These are phyloP conservation scores for Drosophila subobscura DNA, from an alignment of 1,140 invertebrate genomes.

Conservation along the genomic window DNA sequence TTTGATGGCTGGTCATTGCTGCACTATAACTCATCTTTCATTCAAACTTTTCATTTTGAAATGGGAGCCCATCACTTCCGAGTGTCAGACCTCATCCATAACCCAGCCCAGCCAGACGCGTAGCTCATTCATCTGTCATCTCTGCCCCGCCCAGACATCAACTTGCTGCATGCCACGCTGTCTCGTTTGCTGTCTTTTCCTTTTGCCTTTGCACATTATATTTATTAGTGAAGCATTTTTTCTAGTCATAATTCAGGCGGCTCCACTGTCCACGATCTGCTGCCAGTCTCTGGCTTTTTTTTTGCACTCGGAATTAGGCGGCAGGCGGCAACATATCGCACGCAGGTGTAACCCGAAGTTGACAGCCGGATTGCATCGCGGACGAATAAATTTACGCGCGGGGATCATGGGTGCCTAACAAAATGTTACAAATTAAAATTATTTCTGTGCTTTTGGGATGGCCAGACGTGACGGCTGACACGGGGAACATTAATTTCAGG, in stretches of 20 bases:
- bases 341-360: slow-evolving; percentile 53
- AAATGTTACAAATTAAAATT: slow-evolving; percentile 60
- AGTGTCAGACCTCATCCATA: slow-evolving; percentile 5
- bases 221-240: slow-evolving; percentile 58
- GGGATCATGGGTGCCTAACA: slow-evolving; percentile 16
- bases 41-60: background rate
- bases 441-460: slow-evolving; percentile 16
- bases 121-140: slow-evolving; percentile 22
- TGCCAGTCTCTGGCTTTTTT: slow-evolving; percentile 5
- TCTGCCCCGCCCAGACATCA: slow-evolving; percentile 11
- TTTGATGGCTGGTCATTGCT: no score
- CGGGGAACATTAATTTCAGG: slow-evolving; percentile 64
- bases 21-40: background rate
- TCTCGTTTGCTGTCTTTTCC: slow-evolving; percentile 7
- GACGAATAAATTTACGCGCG: slow-evolving; percentile 25
- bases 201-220: slow-evolving; percentile 16
- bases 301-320: slow-evolving; percentile 9
- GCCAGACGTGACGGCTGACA: slow-evolving; percentile 50
- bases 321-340: slow-evolving; percentile 33
- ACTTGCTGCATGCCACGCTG: slow-evolving; percentile 1
- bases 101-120: background rate
- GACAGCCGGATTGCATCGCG: slow-evolving; percentile 22
- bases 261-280: slow-evolving; percentile 25
- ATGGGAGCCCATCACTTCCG: background rate
- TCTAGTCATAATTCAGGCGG: slow-evolving; percentile 59